Base-by-base conservation (phyloP, 2,888 invertebrate genomes). In the Pristionchus mayeri region DNA sequence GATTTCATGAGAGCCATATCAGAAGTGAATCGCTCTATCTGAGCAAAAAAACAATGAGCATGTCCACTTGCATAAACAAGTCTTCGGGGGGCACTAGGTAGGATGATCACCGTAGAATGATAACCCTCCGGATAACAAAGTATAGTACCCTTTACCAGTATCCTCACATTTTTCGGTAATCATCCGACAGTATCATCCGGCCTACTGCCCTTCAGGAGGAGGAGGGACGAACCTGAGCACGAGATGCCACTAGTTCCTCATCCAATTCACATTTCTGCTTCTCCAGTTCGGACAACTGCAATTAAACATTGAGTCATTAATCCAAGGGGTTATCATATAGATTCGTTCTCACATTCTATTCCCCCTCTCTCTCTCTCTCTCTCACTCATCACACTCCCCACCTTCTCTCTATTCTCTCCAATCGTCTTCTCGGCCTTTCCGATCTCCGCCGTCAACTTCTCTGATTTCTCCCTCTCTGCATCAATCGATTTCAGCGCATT, bases 251-350 rank as follows among this genome's bases (percentile, higher is more conserved):
- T 40, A 40, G n/a, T 40, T 71, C 7, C 21, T n/a, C 37, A 30
- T 34, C n/a, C 40, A 71, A 21, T 21, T 40, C 40, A 3, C 4
- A 3, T 11, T 37, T 30, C 9, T 3, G 7, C 21, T 37, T 67
- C 37, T 67, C 67, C 37, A 67, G 18, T 40, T 71, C 71, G 7
- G n/a, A 7, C 16, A 78, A 21, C 78, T 78, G n/a, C 34, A 78
- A 50, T 27, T 44, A 13, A 78, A 18, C 44, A 76, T 18, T n/a
- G n/a, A n/a, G n/a, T 76, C 21, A 24, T 76, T 76, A 9, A 44
- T 76, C 37, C 50, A n/a, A n/a, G n/a, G n/a, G n/a, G n/a, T n/a
- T n/a, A n/a, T n/a, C n/a, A n/a, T n/a, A n/a, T n/a, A n/a, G n/a
- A n/a, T n/a, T n/a, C n/a, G 44, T 9, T 44, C 44, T 44, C 44